phyloP scores from a whole-genome alignment of 2,888 invertebrate genomes.

The Spatulosminthurus flaviceps region DNA sequence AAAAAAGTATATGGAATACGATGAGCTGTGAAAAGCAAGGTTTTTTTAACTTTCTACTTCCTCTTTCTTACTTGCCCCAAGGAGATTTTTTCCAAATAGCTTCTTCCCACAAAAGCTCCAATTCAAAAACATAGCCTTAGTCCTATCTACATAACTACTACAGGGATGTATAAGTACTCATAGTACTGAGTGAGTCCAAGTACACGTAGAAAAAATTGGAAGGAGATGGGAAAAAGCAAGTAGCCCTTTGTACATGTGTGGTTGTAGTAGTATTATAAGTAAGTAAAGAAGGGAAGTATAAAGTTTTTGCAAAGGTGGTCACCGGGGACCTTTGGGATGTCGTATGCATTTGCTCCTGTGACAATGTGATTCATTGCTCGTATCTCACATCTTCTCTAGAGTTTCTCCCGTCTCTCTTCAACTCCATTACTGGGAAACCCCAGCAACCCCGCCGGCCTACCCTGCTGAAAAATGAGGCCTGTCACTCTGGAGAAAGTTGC shows the following conservation, averaged over 20 bases:
- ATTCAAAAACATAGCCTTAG: neutral
- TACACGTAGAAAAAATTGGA: no score
- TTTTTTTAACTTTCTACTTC: neutral
- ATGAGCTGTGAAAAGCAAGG: conserved; percentile 46
- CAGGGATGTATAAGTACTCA: no score
- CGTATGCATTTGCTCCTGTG: conserved; percentile 60
- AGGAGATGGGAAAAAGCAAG: neutral
- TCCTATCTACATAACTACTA: no score
- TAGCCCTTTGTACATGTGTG: no score
- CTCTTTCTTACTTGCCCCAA: no score
- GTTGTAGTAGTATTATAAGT: no score
- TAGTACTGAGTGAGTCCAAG: no score
- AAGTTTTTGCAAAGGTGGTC: conserved; percentile 55
- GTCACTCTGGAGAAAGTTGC: conserved; percentile 59
- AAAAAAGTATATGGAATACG: conserved; percentile 15
- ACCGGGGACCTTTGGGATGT: conserved; percentile 61
- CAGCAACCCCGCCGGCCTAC: conserved; percentile 53
- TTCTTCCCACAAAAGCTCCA: neutral
- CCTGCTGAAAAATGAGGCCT: conserved; percentile 63
- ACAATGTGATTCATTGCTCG: conserved; percentile 63
- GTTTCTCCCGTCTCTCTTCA: conserved; percentile 50
- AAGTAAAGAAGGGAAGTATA: conserved; percentile 30
- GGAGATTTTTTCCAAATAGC: no score
- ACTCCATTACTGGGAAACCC: conserved; percentile 55
- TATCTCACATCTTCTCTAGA: conserved; percentile 51